These are phyloP conservation scores for Drosophila carrolli DNA, from an alignment of 1,140 invertebrate species.

Conservation along the genomic window DNA sequence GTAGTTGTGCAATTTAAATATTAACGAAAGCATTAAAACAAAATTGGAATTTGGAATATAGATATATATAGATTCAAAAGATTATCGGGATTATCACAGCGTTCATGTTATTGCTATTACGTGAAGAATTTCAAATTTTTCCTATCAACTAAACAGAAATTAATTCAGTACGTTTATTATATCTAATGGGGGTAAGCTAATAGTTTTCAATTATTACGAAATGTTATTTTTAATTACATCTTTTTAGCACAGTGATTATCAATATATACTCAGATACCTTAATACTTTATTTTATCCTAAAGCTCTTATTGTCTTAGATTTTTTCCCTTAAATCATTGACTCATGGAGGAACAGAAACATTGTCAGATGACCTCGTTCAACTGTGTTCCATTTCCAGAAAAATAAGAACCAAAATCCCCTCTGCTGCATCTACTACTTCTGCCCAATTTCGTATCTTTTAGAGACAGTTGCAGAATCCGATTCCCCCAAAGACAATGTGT, in stretches of 20 bases:
- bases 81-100: constrained; percentile 8
- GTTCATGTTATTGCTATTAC: constrained; percentile 1
- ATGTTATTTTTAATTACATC: background rate
- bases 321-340: constrained; percentile 5
- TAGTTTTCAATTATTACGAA: too few species aligned
- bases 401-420: constrained; percentile 9
- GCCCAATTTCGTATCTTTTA: constrained; percentile 44
- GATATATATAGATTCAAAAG: constrained; percentile 12
- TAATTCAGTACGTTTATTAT: too few species aligned
- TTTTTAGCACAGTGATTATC: constrained; percentile 1
- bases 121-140: constrained; percentile 8
- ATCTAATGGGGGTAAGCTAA: too few species aligned
- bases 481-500: constrained; percentile 20
- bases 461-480: constrained; percentile 53
- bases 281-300: background rate
- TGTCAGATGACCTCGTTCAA: constrained; percentile 69
- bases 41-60: constrained; percentile 7
- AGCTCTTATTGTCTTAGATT: background rate
- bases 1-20: constrained; percentile 7
- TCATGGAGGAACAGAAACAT: constrained; percentile 40
- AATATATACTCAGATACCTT: background rate
- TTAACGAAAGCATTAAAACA: constrained; percentile 5
- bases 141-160: background rate
- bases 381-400: constrained; percentile 50
- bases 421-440: constrained; percentile 18